Evolutionary conservation across 2,113 vertebrate species (phyloP), one percentile per base, ranked within the genome.

Genomic region (Ranitomeya variabilis): DNA sequence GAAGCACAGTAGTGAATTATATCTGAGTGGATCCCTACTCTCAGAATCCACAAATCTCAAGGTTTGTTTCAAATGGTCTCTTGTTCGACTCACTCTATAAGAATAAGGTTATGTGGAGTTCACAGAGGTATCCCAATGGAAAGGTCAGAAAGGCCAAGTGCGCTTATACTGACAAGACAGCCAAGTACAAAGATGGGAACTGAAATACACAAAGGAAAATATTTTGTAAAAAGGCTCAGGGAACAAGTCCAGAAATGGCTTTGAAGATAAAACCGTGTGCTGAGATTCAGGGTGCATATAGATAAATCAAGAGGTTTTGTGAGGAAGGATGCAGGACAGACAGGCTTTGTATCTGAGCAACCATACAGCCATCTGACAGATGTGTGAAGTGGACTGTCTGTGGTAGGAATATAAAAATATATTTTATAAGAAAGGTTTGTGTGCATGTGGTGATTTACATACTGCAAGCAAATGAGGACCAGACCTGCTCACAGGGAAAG

Each of bases 261-360:
- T 87, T 87, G 85, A 87, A 87, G 76, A 69, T 64, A 37, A 80
- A 79, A 66, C 60, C 9, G 12, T 54, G 60, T 67, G 13, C 86
- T 67, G 59, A 55, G 31, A 67, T 54, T 60, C 54, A 60, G 54
- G 83, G 59, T 11, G 5, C 21, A 86, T 51, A 45, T 45, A 82
- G 57, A 62, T 76, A 86, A 62, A 78, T 86, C 76, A 87, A 55
- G n/a, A 80, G 26, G 19, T 60, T 86, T 62, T 67, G 18, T 26
- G 21, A 64, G 57, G 57, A 64, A 86, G 59, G 31, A 78, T 62
- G 73, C 37, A 64, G 59, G 31, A 86, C 59, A 78, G 85, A 59
- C 59, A 66, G 67, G 66, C 51, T 73, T 71, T 85, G 51, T 57
- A 69, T 69, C 18, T 57, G 37, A 77, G 55, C 23, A 76, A 31